Evolutionary conservation across 2,113 vertebrate species (phyloP), one percentile per base, ranked within the genome.

Genomic region (Lontra canadensis): DNA sequence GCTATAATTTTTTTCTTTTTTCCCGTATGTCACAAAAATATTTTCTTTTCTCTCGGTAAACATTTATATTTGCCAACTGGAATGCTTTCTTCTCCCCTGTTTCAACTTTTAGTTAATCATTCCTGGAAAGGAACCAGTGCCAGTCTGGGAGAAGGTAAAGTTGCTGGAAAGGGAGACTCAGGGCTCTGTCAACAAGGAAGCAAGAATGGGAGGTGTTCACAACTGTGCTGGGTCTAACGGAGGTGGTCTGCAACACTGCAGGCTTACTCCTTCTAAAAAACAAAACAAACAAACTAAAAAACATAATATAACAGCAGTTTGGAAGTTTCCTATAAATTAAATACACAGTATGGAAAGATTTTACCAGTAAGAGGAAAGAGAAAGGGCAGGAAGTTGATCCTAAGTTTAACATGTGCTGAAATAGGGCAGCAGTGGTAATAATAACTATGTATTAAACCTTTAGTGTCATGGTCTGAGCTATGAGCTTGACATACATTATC

Each of bases 101-200:
- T 55, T 71, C 49, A 92, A 14, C 59, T 73, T 7, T 34, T 42
- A 65, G 83, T 96, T 94, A 97, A 97, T 92, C 36, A 92, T 73
- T 96, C 55, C 57, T 36, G 17, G 39, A 79, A 52, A 52, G n/a
- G 65, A 42, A 36, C 39, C 52, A 42, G 1, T 55, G 74, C 93
- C 63, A 74, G 55, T 15, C 1, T 80, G 63, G 31, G 44, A 26
- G 49, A 69, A 79, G 52, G 25, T 14, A 23, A 76, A 52, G 23
- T 15, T 42, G 18, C 44, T n/a, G 63, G 9, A 23, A 92, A 55
- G 49, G 63, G 49, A 78, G 65, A 23, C 17, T 29, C 15, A 1
- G 11, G 57, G 47, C 6, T 71, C 47, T 10, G 4, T 36, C 34
- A 49, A 15, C 6, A 44, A 59, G 25, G 18, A 94, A 71, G 59